Conservation (phyloP, 1,140 invertebrate species). For the Lepidurus apus region DNA sequence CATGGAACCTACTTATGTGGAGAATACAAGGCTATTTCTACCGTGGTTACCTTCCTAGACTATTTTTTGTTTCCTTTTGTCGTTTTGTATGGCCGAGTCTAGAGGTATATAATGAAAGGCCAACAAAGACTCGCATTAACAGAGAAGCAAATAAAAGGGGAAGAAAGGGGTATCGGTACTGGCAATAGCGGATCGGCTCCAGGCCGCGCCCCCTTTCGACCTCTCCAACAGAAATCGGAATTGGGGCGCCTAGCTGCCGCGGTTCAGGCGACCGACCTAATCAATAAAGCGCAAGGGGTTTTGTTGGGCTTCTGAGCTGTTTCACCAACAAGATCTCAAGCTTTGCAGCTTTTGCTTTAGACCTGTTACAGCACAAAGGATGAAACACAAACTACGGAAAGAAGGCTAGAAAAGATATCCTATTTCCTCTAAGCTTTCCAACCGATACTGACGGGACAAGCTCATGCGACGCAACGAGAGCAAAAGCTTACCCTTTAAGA, state of each 20-base stretch:
- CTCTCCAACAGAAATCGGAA: conserved; percentile 9
- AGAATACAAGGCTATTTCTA: not conserved
- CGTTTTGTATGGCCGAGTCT: not conserved
- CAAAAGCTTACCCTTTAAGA: not conserved
- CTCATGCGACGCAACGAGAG: not conserved
- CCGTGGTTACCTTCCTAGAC: not conserved
- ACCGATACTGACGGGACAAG: not conserved
- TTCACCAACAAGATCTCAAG: conserved; percentile 2
- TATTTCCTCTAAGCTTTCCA: not conserved
- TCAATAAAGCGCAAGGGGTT: conserved; percentile 17
- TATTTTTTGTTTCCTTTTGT: not conserved
- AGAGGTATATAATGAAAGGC: not conserved
- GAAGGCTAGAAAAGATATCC: not conserved
- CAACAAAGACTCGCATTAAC: not conserved
- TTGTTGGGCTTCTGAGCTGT: not conserved
- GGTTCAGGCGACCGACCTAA: conserved; percentile 20
- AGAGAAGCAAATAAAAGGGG: not conserved
- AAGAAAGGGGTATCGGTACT: not conserved
- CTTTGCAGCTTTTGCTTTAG: not conserved
- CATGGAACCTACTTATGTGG: not conserved
- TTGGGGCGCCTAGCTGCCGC: not conserved
- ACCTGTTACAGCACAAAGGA: not conserved
- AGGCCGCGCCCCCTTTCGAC: conserved; percentile 4
- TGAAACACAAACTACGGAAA: not conserved
- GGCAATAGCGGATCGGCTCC: not conserved